These are phyloP conservation scores for Nomia melanderi DNA, from an alignment of 1,140 invertebrate species.

Conservation along the genomic window DNA sequence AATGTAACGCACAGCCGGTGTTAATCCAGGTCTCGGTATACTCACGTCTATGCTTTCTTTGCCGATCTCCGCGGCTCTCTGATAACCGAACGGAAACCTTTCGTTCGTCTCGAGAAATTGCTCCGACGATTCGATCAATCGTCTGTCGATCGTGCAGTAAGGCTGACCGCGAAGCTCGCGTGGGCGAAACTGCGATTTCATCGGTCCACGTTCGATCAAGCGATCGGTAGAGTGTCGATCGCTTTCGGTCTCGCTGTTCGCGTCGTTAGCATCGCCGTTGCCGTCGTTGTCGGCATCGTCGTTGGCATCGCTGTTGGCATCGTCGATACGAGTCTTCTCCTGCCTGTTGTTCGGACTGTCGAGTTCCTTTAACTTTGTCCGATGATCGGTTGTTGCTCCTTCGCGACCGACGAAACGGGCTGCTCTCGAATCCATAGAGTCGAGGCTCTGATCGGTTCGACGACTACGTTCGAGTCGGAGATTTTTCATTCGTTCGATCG, in stretches of 20 bases:
- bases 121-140: not conserved
- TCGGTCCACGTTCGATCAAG: conserved; percentile 26
- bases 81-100: conserved; percentile 36
- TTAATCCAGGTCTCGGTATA: no score
- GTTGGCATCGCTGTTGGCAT: conserved; percentile 7
- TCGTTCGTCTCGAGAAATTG: not conserved
- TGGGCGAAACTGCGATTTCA: not conserved
- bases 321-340: no score
- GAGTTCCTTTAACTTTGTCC: no score
- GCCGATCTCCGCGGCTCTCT: conserved; percentile 63
- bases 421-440: no score
- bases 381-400: no score
- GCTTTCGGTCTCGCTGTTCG: not conserved
- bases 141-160: not conserved
- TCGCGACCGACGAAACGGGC: not conserved
- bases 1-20: no score
- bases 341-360: no score
- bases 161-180: not conserved
- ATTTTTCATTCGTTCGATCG: conserved; percentile 58
- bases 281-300: not conserved
- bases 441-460: no score
- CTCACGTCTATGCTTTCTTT: no score
- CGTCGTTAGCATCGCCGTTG: not conserved
- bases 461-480: conserved; percentile 39
- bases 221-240: not conserved